These are phyloP conservation scores for Brachyistius frenatus DNA, from an alignment of 2,113 vertebrate genomes.

Conservation along the genomic window DNA sequence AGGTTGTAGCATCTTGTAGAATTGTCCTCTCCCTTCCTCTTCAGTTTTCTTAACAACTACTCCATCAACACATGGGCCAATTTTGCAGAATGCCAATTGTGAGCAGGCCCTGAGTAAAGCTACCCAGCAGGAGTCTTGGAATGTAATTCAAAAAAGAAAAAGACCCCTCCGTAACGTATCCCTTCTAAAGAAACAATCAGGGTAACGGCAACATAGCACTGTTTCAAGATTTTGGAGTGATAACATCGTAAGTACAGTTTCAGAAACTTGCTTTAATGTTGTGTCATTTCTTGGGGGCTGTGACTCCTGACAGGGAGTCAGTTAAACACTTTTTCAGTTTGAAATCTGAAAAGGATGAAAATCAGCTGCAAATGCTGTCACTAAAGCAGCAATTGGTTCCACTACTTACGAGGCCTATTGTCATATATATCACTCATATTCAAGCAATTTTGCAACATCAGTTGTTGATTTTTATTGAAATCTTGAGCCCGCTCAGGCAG, in stretches of 20 bases:
- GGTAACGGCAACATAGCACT: neutral
- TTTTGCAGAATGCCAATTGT: constrained; percentile 64
- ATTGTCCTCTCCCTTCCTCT: constrained; percentile 45
- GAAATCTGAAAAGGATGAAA: constrained; percentile 24
- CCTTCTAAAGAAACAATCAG: constrained; percentile 8
- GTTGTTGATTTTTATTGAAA: constrained; percentile 9
- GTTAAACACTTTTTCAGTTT: constrained; percentile 23
- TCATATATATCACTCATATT: neutral
- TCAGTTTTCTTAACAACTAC: constrained; percentile 49
- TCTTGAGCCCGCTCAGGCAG: neutral
- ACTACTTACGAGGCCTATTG: constrained; percentile 2
- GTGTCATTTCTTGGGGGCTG: constrained; percentile 4
- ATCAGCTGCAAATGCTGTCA: constrained; percentile 26
- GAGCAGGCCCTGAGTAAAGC: constrained; percentile 43
- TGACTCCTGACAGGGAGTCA: neutral
- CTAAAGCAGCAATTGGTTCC: constrained; percentile 12
- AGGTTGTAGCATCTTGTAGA: constrained; percentile 45
- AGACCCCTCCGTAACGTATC: neutral
- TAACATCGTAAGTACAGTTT: constrained; percentile 21
- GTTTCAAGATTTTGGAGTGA: constrained; percentile 24
- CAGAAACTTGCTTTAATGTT: constrained; percentile 36
- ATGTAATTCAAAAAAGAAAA: constrained; percentile 12
- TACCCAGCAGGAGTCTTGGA: constrained; percentile 33
- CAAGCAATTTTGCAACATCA: constrained; percentile 13
- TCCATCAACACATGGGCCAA: constrained; percentile 53